phyloP scores from a whole-genome alignment of 2,113 vertebrate genomes.

The Sorex fumeus region DNA sequence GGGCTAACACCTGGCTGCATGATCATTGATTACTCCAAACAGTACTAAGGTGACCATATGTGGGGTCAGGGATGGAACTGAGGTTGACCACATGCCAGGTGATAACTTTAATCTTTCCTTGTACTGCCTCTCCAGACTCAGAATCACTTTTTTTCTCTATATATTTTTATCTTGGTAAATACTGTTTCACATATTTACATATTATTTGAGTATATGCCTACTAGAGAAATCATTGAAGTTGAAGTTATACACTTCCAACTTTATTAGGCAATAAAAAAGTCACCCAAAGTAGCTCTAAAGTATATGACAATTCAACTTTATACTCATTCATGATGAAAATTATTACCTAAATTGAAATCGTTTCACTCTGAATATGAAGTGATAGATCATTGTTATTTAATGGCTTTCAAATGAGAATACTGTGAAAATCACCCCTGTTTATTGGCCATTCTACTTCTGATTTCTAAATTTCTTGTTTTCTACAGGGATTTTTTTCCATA shows the following conservation, averaged over 20 bases:
- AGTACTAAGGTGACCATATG: too few relatives aligned
- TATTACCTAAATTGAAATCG: neutral
- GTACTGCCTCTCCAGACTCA: neutral
- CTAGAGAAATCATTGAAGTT: neutral
- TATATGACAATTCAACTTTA: neutral
- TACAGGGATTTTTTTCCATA: neutral
- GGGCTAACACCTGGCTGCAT: too few relatives aligned
- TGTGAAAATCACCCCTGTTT: neutral
- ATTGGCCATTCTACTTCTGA: neutral
- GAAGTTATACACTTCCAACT: neutral
- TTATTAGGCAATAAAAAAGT: constrained; percentile 1
- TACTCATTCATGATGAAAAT: neutral
- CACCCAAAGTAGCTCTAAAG: neutral
- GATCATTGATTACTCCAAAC: too few relatives aligned
- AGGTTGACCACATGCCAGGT: too few relatives aligned
- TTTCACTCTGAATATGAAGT: neutral
- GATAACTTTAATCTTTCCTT: too few relatives aligned
- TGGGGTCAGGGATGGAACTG: too few relatives aligned
- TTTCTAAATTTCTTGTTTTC: neutral
- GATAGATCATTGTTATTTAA: neutral
- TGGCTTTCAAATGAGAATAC: neutral
- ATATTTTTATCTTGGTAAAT: neutral
- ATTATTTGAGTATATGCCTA: neutral
- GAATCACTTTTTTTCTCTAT: neutral
- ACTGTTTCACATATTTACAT: neutral